Base-by-base conservation (phyloP, 2,888 invertebrate species). In the Drosophila aldrichi region DNA sequence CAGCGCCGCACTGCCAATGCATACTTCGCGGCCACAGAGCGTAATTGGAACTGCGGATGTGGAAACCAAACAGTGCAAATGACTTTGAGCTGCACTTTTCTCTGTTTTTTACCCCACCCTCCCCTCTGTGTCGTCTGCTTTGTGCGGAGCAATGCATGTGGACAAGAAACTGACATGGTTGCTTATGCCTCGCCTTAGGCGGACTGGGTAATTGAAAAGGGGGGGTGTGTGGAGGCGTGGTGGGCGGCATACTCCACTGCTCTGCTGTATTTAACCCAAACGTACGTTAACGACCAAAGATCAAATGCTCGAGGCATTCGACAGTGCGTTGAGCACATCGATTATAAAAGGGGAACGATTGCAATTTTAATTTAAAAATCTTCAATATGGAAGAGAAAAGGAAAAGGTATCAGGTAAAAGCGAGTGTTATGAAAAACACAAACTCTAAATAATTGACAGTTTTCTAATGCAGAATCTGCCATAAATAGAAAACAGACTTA, bases 41-140 rank as follows among this genome's bases (percentile, higher is more conserved):
- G 72, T 87, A 89, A 87, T 83, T 84, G 84, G 81, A 86, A 74
- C 70, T 78, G 74, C 70, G 79, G 64, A 78, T 83, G 79, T 82
- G 82, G 74, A 79, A 71, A 64, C 69, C 70, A 79, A 83, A 74
- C 70, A 79, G 55, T 85, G 74, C 79, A 70, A 82, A 88, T 77
- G 77, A 79, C 88, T 85, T 79, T 85, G 65, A 77, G 68, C 57
- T 73, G 56, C 71, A 69, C 29, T 52, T 67, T 63, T 46, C 25
- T 34, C 20, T 29, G 51, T 44, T 61, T 49, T 29, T 59, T 44
- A 59, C 46, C 57, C 5, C n/a, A n/a, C 32, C 22, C 9, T 32
- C 29, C 49, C 29, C 49, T 32, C 36, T 66, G 36, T 6, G 32
- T 22, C 10, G 14, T n/a, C 2, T 18, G 14, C 55, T 29, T 29